Evolutionary conservation across 2,888 invertebrate species (phyloP).

Genomic region (Campoletis raptor): DNA sequence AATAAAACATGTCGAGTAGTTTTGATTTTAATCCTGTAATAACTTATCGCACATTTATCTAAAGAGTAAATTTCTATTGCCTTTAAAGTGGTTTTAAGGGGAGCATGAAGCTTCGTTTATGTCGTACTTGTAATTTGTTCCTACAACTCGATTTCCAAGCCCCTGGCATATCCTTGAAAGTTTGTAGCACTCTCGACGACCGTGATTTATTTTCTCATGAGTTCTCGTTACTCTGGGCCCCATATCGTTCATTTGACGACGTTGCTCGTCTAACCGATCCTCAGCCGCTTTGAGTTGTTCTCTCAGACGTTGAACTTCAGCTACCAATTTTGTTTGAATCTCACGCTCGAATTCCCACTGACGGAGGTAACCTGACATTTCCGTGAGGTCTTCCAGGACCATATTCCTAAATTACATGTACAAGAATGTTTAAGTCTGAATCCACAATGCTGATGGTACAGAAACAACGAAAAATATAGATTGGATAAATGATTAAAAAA

Average conservation of each 20-base stretch:
- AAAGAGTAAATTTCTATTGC: background rate
- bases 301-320: slow-evolving; percentile 79
- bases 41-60: background rate
- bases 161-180: slow-evolving; percentile 80
- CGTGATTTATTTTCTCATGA: slow-evolving; percentile 78
- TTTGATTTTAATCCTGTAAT: background rate
- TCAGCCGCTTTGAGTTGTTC: slow-evolving; percentile 79
- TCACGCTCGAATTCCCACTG: slow-evolving; percentile 81
- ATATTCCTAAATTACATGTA: slow-evolving; percentile 75
- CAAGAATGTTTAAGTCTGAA: slow-evolving; percentile 34
- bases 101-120: slow-evolving; percentile 18
- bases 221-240: slow-evolving; percentile 77
- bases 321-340: slow-evolving; percentile 75
- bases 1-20: background rate
- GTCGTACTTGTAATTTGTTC: slow-evolving; percentile 81
- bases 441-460: slow-evolving; percentile 50
- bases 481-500: background rate
- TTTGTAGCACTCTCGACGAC: slow-evolving; percentile 80
- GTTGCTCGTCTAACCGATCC: slow-evolving; percentile 77
- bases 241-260: slow-evolving; percentile 77
- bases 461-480: background rate
- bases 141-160: slow-evolving; percentile 78
- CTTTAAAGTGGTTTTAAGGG: slow-evolving; percentile 22
- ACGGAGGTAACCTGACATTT: slow-evolving; percentile 80
- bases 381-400: slow-evolving; percentile 81